A percentile compares a stretch with the other conserved stretches of the same genome.
These are phyloP conservation scores for Carapus acus DNA, from an alignment of 2,797 vertebrate genomes.

Conservation along the genomic window DNA sequence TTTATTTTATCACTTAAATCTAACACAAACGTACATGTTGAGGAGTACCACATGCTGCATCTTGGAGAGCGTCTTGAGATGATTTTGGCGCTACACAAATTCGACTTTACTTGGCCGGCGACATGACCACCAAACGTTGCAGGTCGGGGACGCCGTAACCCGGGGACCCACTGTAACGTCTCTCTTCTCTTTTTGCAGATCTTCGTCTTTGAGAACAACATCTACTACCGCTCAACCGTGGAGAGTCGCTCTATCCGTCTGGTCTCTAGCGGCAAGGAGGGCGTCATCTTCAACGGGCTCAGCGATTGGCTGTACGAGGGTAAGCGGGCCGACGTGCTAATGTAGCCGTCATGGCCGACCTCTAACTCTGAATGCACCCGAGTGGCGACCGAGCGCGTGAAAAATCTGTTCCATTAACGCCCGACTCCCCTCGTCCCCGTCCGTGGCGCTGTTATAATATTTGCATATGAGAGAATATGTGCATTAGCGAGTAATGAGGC, in stretches of 20 bases:
- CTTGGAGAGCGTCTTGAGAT: too few relatives aligned
- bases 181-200: constrained; percentile 69
- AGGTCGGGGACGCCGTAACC: too few relatives aligned
- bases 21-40: too few relatives aligned
- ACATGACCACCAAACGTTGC: too few relatives aligned
- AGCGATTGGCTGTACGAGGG: constrained; percentile 98
- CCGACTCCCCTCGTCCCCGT: background rate
- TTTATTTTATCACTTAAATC: too few relatives aligned
- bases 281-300: constrained; percentile 94
- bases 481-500: constrained; percentile 1
- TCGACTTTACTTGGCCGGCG: too few relatives aligned
- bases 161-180: too few relatives aligned
- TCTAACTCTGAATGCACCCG: background rate
- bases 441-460: background rate
- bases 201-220: constrained; percentile 99
- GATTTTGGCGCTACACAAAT: too few relatives aligned
- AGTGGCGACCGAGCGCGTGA: too few relatives aligned
- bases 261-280: constrained; percentile 93
- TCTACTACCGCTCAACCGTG: constrained; percentile 93
- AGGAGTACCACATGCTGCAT: too few relatives aligned
- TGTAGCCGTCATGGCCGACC: background rate
- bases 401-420: background rate
- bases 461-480: background rate
- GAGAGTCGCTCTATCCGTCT: constrained; percentile 93
- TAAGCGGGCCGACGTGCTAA: constrained; percentile 52